Percentiles rank a stretch among this genome's conserved stretches.
Conservation (phyloP, 1,140 invertebrate genomes). For the Venustaconcha ellipsiformis region DNA sequence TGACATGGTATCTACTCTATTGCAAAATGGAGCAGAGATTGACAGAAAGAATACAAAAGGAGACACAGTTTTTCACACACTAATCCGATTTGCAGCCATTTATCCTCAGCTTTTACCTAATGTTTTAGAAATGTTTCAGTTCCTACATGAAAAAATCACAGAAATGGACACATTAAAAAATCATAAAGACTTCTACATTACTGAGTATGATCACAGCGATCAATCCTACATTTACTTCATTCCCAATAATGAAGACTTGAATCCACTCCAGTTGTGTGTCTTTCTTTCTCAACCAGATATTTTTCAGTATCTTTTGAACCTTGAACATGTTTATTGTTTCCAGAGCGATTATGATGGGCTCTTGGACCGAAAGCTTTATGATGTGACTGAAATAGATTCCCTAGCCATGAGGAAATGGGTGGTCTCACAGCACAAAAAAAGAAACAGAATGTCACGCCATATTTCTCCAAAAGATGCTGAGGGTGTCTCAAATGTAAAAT, state of each 20-base stretch:
- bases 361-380: constrained; percentile 44
- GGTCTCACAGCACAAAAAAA: background rate
- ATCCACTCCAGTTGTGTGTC: constrained; percentile 26
- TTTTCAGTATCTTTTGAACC: constrained; percentile 28
- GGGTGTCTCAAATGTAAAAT: constrained; percentile 20
- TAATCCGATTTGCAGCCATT: constrained; percentile 34
- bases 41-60: constrained; percentile 35
- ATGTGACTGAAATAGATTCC: constrained; percentile 50
- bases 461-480: constrained; percentile 23
- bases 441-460: constrained; percentile 1
- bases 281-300: constrained; percentile 14
- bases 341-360: constrained; percentile 45
- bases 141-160: constrained; percentile 26
- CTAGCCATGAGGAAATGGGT: constrained; percentile 22
- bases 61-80: constrained; percentile 46
- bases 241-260: constrained; percentile 26
- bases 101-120: constrained; percentile 27
- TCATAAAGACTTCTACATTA: constrained; percentile 5
- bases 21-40: constrained; percentile 35
- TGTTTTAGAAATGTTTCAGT: constrained; percentile 13
- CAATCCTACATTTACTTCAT: constrained; percentile 29
- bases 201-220: constrained; percentile 34
- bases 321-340: constrained; percentile 40
- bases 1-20: constrained; percentile 34
- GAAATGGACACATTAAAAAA: constrained; percentile 7